These are phyloP conservation scores for Altica lythri DNA, from an alignment of 2,888 invertebrate species.

Conservation along the genomic window DNA sequence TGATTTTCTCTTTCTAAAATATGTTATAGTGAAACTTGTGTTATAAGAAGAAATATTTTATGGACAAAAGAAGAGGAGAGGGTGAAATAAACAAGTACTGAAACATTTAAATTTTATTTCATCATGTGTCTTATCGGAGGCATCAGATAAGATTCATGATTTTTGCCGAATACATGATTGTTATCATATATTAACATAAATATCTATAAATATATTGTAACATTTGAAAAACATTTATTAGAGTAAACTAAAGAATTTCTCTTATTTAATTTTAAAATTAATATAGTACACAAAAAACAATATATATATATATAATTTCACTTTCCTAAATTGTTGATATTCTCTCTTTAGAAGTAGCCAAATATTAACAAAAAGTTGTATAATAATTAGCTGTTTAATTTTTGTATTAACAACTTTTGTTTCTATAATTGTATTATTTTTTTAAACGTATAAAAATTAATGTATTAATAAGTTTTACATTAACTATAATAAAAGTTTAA, in stretches of 20 bases:
- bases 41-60: too few relatives aligned
- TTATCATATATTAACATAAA: constrained; percentile 43
- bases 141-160: constrained; percentile 52
- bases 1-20: too few relatives aligned
- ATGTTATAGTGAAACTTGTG: too few relatives aligned
- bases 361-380: constrained; percentile 23
- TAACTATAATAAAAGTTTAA: too few relatives aligned
- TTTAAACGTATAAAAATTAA: too few relatives aligned
- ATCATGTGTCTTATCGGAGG: constrained; percentile 54
- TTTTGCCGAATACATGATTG: constrained; percentile 41
- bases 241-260: constrained; percentile 46
- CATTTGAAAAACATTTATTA: constrained; percentile 51
- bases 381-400: not conserved
- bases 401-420: too few relatives aligned
- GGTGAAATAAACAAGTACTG: constrained; percentile 20
- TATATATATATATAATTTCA: constrained; percentile 37
- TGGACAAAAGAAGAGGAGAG: too few relatives aligned
- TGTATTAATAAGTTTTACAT: too few relatives aligned
- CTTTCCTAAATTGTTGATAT: constrained; percentile 34
- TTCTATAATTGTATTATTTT: too few relatives aligned
- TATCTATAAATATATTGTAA: constrained; percentile 47
- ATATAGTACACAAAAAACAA: constrained; percentile 32
- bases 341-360: constrained; percentile 15
- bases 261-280: constrained; percentile 31
- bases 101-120: constrained; percentile 51